These are phyloP conservation scores for Epizoanthus fatuus DNA, from an alignment of 92 coral and sea anemone genomes.

Conservation along the genomic window DNA sequence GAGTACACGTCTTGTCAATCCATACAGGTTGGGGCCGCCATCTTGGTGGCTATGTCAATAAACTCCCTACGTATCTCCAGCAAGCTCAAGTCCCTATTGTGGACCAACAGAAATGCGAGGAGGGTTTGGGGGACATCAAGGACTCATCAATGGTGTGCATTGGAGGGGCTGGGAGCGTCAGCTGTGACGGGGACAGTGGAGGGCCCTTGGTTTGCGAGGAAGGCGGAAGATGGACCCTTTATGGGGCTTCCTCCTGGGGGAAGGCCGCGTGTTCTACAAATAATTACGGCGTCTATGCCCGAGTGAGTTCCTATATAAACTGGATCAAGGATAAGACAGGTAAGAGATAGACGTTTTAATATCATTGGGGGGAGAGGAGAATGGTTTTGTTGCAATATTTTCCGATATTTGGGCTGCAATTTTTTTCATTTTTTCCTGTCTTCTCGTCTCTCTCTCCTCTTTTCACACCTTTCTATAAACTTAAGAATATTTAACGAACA, in stretches of 20 bases:
- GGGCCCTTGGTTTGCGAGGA: constrained; percentile 23
- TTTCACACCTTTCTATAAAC: no score
- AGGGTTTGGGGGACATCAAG: constrained; percentile 16
- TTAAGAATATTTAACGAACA: no score
- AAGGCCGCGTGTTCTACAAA: not conserved
- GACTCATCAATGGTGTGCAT: constrained; percentile 46
- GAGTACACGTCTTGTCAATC: no score
- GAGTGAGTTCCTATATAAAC: constrained; percentile 6
- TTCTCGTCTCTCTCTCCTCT: no score
- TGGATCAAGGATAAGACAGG: constrained; percentile 26
- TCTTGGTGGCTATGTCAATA: constrained; percentile 15
- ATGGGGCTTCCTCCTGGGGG: constrained; percentile 25
- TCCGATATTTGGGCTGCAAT: no score
- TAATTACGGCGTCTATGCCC: constrained; percentile 24
- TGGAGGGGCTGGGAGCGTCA: constrained; percentile 43
- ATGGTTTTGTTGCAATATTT: no score
- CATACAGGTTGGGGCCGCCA: constrained; percentile 26
- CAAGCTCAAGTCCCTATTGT: constrained; percentile 55
- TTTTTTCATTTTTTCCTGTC: no score
- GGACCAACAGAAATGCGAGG: constrained; percentile 14
- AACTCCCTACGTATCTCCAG: constrained; percentile 31
- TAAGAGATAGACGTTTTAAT: not conserved
- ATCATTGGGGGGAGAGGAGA: not conserved
- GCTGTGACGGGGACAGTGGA: constrained; percentile 53
- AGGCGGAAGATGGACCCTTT: constrained; percentile 4